A percentile compares a stretch with the other conserved stretches of the same genome.
Evolutionary conservation across 2,113 vertebrate genomes (phyloP).

Genomic region (Protobothrops flavoviridis): DNA sequence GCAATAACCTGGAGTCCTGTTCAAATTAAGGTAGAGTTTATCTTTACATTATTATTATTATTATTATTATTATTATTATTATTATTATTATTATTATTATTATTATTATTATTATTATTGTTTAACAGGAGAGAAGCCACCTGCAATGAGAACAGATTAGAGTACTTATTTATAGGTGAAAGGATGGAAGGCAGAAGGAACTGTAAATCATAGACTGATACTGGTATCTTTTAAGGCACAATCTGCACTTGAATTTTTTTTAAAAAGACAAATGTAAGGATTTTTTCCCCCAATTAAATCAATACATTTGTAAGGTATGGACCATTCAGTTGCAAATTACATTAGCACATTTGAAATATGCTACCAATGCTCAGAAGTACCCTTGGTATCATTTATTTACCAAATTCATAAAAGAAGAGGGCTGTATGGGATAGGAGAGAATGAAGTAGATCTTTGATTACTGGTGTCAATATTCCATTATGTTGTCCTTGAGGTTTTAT

Average conservation of each 20-base stretch:
- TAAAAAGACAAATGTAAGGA: not conserved
- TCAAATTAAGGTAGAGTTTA: not conserved
- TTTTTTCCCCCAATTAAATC: not conserved
- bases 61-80: too few relatives aligned
- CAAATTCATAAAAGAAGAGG: not conserved
- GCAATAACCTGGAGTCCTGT: not conserved
- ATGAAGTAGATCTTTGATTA: not conserved
- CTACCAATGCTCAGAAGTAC: not conserved
- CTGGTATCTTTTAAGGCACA: not conserved
- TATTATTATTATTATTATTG: not conserved
- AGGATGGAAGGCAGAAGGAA: not conserved
- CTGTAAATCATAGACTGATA: not conserved
- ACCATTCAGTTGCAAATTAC: not conserved
- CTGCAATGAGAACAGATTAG: not conserved
- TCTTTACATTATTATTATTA: too few relatives aligned
- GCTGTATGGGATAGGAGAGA: not conserved
- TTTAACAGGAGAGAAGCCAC: not conserved
- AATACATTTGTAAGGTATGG: not conserved
- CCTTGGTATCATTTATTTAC: not conserved
- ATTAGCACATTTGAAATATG: not conserved
- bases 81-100: too few relatives aligned
- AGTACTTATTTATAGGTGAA: not conserved
- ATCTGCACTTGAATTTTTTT: not conserved
- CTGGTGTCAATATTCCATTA: not conserved
- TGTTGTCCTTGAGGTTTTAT: not conserved